These are phyloP conservation scores for Heliconius erato DNA, from an alignment of 2,888 invertebrate species.

Conservation along the genomic window DNA sequence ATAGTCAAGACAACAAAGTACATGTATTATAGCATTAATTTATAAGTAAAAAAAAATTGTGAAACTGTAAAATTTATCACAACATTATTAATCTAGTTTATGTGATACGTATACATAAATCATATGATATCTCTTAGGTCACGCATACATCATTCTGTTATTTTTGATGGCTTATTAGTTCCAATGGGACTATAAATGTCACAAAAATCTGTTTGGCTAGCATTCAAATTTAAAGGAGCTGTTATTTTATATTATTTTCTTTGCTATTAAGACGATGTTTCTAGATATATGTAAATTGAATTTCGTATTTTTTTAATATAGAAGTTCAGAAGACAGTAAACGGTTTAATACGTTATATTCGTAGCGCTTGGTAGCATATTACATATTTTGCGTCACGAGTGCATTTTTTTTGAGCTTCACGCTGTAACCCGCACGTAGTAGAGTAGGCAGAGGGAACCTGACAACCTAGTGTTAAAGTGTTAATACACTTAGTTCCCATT, in stretches of 20 bases:
- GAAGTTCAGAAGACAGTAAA: too few relatives aligned
- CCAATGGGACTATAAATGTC: conserved; percentile 27
- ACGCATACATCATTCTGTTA: conserved; percentile 13
- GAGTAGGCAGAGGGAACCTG: too few relatives aligned
- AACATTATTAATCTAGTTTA: conserved; percentile 1
- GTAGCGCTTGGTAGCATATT: too few relatives aligned
- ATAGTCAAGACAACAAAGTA: neutral
- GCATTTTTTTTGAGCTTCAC: too few relatives aligned
- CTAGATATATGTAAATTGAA: neutral
- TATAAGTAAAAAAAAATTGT: neutral
- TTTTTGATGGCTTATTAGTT: conserved; percentile 33
- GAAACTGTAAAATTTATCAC: conserved; percentile 3
- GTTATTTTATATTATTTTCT: conserved; percentile 6
- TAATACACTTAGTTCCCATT: too few relatives aligned
- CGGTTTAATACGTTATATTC: too few relatives aligned
- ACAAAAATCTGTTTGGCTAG: conserved; percentile 21
- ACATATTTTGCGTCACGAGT: too few relatives aligned
- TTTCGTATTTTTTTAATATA: neutral
- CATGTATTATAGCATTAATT: neutral
- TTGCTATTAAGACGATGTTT: neutral
- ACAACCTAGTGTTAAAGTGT: too few relatives aligned
- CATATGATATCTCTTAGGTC: conserved; percentile 2
- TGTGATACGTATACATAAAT: conserved; percentile 1
- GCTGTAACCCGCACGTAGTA: too few relatives aligned
- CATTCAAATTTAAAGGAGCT: conserved; percentile 10